Base-by-base conservation (phyloP, 2,888 invertebrate genomes). In the Sinotaia quadrata region DNA sequence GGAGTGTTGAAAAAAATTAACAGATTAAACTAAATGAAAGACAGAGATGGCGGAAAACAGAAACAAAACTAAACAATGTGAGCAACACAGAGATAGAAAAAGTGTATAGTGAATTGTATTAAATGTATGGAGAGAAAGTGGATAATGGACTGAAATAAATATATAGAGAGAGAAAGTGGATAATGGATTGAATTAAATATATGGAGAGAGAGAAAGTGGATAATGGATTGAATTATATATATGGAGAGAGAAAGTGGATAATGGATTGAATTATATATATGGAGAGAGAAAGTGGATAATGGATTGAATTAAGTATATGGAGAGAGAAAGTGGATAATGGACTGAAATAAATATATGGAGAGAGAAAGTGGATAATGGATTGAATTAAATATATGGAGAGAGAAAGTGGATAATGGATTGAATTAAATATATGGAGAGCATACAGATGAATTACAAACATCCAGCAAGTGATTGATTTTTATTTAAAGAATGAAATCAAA, bases 291-390 rank as follows among this genome's bases (percentile, higher is more conserved):
- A 63, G 18, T 21, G 63, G 52, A 12, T 44, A 44, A 49, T 18
- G 51, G 49, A 41, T 4, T 7, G 21, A 41, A 10, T 41, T 4
- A 60, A 44, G 44, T 4, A 60, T 37, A 41, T 7, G 27, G 41
- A 60, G 41, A 60, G 60, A 60, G 15, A 60, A 44, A 60, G 12
- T n/a, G n/a, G n/a, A n/a, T n/a, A n/a, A n/a, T n/a, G n/a, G n/a
- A n/a, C n/a, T n/a, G n/a, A n/a, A n/a, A n/a, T n/a, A n/a, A n/a
- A n/a, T n/a, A n/a, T n/a, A n/a, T n/a, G n/a, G n/a, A n/a, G n/a
- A n/a, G n/a, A 63, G 49, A 63, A n/a, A n/a, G n/a, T n/a, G n/a
- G n/a, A n/a, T n/a, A n/a, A n/a, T n/a, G n/a, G n/a, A n/a, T n/a
- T n/a, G n/a, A n/a, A n/a, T n/a, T n/a, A n/a, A n/a, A n/a, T n/a